Evolutionary conservation across 1,140 invertebrate species (phyloP).

Genomic region (Phortica variegata): DNA sequence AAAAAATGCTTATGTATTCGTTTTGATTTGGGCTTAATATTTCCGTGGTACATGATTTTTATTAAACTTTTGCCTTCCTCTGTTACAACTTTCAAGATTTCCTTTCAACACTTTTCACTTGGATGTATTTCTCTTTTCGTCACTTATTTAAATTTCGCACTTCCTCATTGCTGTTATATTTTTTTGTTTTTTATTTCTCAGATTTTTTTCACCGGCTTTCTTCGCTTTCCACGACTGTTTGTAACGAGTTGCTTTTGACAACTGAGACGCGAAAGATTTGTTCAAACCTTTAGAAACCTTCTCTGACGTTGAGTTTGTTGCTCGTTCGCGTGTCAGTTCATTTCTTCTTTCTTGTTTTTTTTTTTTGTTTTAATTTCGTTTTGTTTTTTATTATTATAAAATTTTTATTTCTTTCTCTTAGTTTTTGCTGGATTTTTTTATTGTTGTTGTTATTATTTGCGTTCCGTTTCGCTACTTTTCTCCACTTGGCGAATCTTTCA

Average conservation of each 20-base stretch:
- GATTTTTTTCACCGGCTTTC: background rate
- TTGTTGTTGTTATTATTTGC: slow-evolving; percentile 23
- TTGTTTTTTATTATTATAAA: too few relatives aligned
- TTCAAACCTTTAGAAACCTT: slow-evolving; percentile 40
- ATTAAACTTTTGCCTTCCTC: slow-evolving; percentile 5
- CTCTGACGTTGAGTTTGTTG: slow-evolving; percentile 17
- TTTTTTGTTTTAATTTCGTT: slow-evolving; percentile 5
- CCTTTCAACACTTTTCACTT: slow-evolving; percentile 12
- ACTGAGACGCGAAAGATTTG: slow-evolving; percentile 25
- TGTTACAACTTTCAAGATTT: too few relatives aligned
- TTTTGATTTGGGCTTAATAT: background rate
- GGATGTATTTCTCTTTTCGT: too few relatives aligned
- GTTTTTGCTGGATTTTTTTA: slow-evolving; percentile 6
- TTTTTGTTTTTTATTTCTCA: background rate
- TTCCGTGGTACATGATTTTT: background rate
- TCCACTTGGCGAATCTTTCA: slow-evolving; percentile 39
- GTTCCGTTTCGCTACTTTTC: slow-evolving; percentile 54
- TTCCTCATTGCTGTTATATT: slow-evolving; percentile 9
- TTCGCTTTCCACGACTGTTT: slow-evolving; percentile 24
- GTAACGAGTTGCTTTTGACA: slow-evolving; percentile 34
- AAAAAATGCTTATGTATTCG: slow-evolving; percentile 1
- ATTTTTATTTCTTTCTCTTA: slow-evolving; percentile 12
- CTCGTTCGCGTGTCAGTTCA: slow-evolving; percentile 32
- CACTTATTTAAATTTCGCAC: too few relatives aligned
- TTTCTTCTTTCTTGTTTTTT: slow-evolving; percentile 19